Evolutionary conservation across 1,140 invertebrate genomes (phyloP).

Genomic region (Halotydeus destructor): DNA sequence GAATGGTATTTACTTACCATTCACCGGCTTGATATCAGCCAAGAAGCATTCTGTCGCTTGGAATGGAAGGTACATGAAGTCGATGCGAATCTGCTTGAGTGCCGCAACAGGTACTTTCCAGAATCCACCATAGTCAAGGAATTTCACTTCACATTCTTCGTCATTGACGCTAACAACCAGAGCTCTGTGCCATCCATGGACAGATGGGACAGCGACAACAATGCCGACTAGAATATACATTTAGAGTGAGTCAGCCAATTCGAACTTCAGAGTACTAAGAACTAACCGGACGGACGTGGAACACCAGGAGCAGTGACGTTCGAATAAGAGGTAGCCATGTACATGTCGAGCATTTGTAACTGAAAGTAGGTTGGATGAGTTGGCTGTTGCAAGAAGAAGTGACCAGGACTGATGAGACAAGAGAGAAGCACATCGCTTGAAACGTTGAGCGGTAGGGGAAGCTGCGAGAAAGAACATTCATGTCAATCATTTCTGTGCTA

Average conservation of each 20-base stretch:
- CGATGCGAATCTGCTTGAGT: constrained; percentile 55
- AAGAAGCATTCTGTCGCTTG: constrained; percentile 84
- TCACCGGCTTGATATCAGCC: constrained; percentile 59
- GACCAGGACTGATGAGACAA: constrained; percentile 54
- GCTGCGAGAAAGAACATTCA: constrained; percentile 29
- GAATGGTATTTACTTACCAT: constrained; percentile 32
- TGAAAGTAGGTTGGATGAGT: constrained; percentile 71
- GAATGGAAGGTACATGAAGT: constrained; percentile 80
- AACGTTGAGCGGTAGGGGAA: constrained; percentile 67
- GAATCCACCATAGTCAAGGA: constrained; percentile 86
- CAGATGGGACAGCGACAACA: constrained; percentile 61
- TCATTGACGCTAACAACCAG: constrained; percentile 40
- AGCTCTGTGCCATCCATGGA: constrained; percentile 68
- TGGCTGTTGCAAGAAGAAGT: constrained; percentile 79
- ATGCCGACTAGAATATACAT: constrained; percentile 41
- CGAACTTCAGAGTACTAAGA: constrained; percentile 14
- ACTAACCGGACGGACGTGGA: constrained; percentile 22
- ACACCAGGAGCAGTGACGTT: constrained; percentile 29
- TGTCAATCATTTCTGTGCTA: constrained; percentile 9
- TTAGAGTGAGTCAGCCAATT: constrained; percentile 9
- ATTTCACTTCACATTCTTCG: constrained; percentile 48
- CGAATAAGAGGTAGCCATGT: constrained; percentile 30
- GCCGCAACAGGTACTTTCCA: constrained; percentile 43
- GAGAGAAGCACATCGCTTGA: constrained; percentile 76
- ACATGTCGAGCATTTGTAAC: constrained; percentile 47